These are phyloP conservation scores for Danio albolineatus DNA, from an alignment of 2,797 vertebrate genomes.

Conservation along the genomic window DNA sequence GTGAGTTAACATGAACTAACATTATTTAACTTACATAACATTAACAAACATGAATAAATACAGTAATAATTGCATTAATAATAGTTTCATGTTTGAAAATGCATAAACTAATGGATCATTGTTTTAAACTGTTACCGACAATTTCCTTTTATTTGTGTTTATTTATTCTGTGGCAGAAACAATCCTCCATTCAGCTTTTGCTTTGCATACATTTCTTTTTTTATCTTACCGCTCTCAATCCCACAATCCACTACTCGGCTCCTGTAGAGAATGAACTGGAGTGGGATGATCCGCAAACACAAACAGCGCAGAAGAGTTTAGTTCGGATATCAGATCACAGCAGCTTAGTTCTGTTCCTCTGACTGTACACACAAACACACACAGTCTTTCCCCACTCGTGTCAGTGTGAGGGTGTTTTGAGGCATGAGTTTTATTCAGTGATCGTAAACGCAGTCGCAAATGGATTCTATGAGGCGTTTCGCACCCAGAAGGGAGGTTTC, in stretches of 20 bases:
- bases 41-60: no score
- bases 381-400: constrained; percentile 10
- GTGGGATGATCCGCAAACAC: constrained; percentile 21
- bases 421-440: constrained; percentile 8
- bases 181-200: background rate
- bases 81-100: no score
- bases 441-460: constrained; percentile 17
- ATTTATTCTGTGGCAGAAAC: background rate
- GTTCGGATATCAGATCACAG: constrained; percentile 31
- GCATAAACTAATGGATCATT: no score
- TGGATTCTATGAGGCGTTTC: constrained; percentile 31
- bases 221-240: no score
- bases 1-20: no score
- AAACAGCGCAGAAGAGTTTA: constrained; percentile 19
- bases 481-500: constrained; percentile 9
- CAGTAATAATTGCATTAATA: no score
- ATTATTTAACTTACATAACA: no score
- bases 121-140: no score
- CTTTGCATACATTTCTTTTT: no score
- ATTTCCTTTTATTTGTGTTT: no score
- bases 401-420: background rate
- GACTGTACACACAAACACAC: constrained; percentile 12
- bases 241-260: no score
- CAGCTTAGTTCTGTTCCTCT: constrained; percentile 33
- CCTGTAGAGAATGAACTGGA: no score